Evolutionary conservation across 2,888 invertebrate species (phyloP).

Genomic region (Melanostoma mellinum): DNA sequence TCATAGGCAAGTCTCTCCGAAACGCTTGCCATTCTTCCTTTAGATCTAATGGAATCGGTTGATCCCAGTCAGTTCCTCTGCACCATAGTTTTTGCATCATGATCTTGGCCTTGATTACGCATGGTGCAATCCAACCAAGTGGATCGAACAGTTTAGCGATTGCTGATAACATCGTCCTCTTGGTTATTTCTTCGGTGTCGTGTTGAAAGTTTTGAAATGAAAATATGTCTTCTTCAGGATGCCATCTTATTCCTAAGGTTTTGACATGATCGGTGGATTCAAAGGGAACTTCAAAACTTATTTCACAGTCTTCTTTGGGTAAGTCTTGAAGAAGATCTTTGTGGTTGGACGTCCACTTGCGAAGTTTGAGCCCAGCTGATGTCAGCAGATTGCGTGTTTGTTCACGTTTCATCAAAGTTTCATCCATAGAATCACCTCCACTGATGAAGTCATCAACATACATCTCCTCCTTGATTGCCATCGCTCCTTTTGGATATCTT

Average conservation of each 20-base stretch:
- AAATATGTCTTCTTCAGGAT: neutral
- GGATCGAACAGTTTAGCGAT: too few relatives aligned
- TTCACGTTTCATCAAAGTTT: neutral
- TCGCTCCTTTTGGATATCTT: neutral
- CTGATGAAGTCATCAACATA: constrained; percentile 3
- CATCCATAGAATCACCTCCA: constrained; percentile 4
- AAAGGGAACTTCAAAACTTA: neutral
- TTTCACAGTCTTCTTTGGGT: neutral
- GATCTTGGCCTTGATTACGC: too few relatives aligned
- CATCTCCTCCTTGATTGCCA: constrained; percentile 6
- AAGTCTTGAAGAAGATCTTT: neutral
- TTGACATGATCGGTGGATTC: neutral
- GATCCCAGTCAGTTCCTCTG: constrained; percentile 25
- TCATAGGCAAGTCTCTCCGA: neutral
- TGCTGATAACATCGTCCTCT: constrained; percentile 24
- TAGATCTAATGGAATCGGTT: constrained; percentile 9
- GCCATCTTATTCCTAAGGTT: constrained; percentile 21
- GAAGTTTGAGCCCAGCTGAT: too few relatives aligned
- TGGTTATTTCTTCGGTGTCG: neutral
- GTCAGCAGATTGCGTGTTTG: too few relatives aligned
- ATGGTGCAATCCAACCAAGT: too few relatives aligned
- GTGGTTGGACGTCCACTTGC: too few relatives aligned
- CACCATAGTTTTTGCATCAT: too few relatives aligned
- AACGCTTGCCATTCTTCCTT: constrained; percentile 21
- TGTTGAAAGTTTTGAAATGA: constrained; percentile 16